These are phyloP conservation scores for Drosophila tripunctata DNA, from an alignment of 2,888 invertebrate genomes.

Conservation along the genomic window DNA sequence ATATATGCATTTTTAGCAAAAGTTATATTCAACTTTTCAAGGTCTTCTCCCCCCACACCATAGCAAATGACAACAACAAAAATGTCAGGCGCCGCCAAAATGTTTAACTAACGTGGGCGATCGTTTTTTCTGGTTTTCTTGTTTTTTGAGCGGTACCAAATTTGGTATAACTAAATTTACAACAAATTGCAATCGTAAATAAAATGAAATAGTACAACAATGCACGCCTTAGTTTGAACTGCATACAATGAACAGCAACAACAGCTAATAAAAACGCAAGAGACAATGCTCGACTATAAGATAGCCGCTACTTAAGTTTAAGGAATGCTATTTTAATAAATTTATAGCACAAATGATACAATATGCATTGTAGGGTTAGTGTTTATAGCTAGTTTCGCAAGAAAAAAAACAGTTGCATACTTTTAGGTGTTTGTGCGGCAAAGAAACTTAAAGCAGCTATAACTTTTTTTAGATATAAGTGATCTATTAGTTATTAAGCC, in stretches of 20 bases:
- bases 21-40: slow-evolving; percentile 26
- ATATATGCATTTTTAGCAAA: no score
- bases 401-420: no score
- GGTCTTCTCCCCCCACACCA: slow-evolving; percentile 7
- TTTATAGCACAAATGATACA: no score
- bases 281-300: background rate
- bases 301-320: background rate
- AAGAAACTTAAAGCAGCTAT: no score
- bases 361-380: no score
- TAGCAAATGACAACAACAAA: slow-evolving; percentile 22
- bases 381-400: no score
- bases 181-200: slow-evolving; percentile 74
- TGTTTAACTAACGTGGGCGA: slow-evolving; percentile 52
- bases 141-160: slow-evolving; percentile 64
- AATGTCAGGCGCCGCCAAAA: slow-evolving; percentile 56
- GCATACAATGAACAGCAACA: background rate
- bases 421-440: no score
- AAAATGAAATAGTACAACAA: slow-evolving; percentile 51
- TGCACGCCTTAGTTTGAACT: slow-evolving; percentile 59
- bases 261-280: background rate
- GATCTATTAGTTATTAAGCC: no score
- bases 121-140: slow-evolving; percentile 19
- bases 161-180: slow-evolving; percentile 66
- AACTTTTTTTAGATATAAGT: no score
- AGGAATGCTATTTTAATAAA: no score